Evolutionary conservation across 2,797 vertebrate genomes (phyloP), one percentile per base, ranked within the genome.

Genomic region (Xerus rutilus): DNA sequence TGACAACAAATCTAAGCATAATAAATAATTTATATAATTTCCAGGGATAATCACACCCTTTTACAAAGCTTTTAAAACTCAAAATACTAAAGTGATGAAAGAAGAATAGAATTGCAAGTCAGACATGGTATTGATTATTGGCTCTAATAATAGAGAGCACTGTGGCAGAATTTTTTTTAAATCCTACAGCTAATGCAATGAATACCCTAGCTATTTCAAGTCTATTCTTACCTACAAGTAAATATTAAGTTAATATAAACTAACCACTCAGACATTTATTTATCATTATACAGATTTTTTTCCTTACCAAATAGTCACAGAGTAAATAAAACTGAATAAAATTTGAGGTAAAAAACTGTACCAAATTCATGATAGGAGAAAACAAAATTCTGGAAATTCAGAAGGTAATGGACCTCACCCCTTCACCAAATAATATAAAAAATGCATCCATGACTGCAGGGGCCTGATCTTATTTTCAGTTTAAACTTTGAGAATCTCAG

Each of bases 371-470:
- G 1, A 96, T 43, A 32, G n/a, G n/a, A 64, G 8, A 95, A 62
- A 47, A 96, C 69, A 83, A 94, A 89, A 72, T 10, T 65, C 43
- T 91, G 72, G 49, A 94, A 97, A 98, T 93, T 96, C 62, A 97
- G 47, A 96, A 96, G 91, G 89, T 43, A 89, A 89, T 62, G 47
- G 43, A 35, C 32, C 54, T 96, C 25, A 87, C 85, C 74, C 94
- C 43, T 45, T 94, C 35, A 91, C 21, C 65, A 91, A 49, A 70
- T 81, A 94, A 89, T 52, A 2, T 11, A 89, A 77, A 57, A 94
- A 83, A 86, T 87, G 25, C 14, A 89, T 79, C 30, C 43, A 11
- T 87, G 39, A 81, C 6, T 64, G 45, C 7, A 92, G 13, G 39
- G 2, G 3, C 1, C 1, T 93, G 69, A 91, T 49, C 87, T 93